phyloP scores from a whole-genome alignment of 1,140 invertebrate species.

The Chlorops oryzae region DNA sequence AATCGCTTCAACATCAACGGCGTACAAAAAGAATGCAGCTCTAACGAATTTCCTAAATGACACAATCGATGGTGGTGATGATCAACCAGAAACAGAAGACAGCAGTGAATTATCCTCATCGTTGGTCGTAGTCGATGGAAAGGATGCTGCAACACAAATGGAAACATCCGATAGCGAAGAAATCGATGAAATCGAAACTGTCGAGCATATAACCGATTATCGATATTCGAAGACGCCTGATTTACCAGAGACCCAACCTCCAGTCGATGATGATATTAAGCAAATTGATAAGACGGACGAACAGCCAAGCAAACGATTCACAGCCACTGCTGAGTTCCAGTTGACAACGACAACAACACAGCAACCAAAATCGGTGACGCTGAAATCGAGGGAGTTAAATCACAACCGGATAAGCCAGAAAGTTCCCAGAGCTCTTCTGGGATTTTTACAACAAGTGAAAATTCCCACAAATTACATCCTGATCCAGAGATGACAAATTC shows the following conservation, averaged over 20 bases:
- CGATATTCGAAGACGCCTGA: conserved; percentile 38
- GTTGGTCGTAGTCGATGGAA: not conserved
- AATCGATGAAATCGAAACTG: conserved; percentile 15
- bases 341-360: conserved; percentile 4
- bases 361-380: conserved; percentile 5
- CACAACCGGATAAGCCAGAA: not conserved
- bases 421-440: no score
- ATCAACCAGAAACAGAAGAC: not conserved
- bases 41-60: conserved; percentile 45
- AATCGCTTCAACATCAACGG: conserved; percentile 1
- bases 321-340: conserved; percentile 12
- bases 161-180: conserved; percentile 16
- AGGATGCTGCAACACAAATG: conserved; percentile 12
- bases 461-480: conserved; percentile 9
- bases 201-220: conserved; percentile 14
- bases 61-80: conserved; percentile 12
- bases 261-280: not conserved
- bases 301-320: conserved; percentile 7
- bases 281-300: not conserved
- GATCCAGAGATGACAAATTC: not conserved
- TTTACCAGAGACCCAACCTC: conserved; percentile 36
- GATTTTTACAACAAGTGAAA: no score
- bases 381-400: not conserved
- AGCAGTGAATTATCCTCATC: not conserved
- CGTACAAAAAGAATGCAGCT: conserved; percentile 36